Evolutionary conservation across 1,140 invertebrate genomes (phyloP).

Genomic region (Sycophila sp.): DNA sequence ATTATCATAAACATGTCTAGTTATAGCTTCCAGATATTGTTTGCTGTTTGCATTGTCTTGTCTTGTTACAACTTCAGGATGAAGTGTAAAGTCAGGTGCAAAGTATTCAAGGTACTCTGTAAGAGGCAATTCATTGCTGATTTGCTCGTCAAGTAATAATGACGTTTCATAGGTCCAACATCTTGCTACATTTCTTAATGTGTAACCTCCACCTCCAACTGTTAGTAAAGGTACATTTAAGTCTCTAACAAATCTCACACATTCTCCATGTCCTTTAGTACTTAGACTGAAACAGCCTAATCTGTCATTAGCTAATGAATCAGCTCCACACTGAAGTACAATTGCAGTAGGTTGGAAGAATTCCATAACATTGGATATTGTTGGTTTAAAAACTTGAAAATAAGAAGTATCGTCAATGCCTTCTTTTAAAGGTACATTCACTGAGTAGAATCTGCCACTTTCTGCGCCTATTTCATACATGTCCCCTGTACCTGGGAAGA

Average conservation of each 20-base stretch:
- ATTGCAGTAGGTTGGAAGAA: constrained; percentile 97
- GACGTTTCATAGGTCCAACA: constrained; percentile 99
- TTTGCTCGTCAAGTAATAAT: constrained; percentile 88
- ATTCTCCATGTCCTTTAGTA: constrained; percentile 93
- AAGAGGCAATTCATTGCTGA: constrained; percentile 92
- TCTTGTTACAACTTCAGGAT: constrained; percentile 86
- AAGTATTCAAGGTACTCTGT: constrained; percentile 97
- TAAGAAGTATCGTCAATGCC: constrained; percentile 97
- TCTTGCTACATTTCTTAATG: constrained; percentile 94
- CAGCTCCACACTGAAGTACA: constrained; percentile 97
- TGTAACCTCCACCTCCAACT: constrained; percentile 97
- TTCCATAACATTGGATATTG: constrained; percentile 94
- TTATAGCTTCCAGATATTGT: constrained; percentile 89
- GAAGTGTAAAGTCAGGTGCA: constrained; percentile 92
- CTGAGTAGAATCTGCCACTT: constrained; percentile 92
- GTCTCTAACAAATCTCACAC: constrained; percentile 95
- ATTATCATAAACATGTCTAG: constrained; percentile 84
- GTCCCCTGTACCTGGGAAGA: constrained; percentile 98
- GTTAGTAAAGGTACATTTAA: constrained; percentile 94
- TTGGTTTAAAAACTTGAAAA: constrained; percentile 92
- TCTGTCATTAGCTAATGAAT: constrained; percentile 95
- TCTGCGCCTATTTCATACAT: constrained; percentile 98
- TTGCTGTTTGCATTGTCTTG: constrained; percentile 93
- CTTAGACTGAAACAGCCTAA: constrained; percentile 90
- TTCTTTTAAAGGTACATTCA: constrained; percentile 96